Conservation (phyloP, 1,140 invertebrate species). For the Chironomus striatipennis region DNA sequence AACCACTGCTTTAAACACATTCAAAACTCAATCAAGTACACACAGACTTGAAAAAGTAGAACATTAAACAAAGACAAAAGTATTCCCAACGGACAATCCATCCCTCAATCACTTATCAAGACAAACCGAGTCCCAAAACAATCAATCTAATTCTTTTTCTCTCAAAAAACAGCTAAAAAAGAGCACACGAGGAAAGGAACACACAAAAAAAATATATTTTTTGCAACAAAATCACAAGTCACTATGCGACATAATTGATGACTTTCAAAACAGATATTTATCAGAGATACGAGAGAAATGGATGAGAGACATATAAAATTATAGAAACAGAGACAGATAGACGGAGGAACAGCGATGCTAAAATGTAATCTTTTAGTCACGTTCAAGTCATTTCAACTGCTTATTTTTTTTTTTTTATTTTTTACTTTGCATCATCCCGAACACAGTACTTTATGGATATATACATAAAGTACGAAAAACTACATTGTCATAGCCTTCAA, state of each 20-base stretch:
- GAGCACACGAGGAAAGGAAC: neutral
- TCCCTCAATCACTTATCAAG: too few relatives aligned
- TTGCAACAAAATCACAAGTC: neutral
- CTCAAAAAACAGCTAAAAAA: too few relatives aligned
- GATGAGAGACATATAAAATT: neutral
- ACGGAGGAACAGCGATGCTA: too few relatives aligned
- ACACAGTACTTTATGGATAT: neutral
- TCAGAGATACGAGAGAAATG: neutral
- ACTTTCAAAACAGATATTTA: slow-evolving; percentile 23
- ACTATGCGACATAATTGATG: slow-evolving; percentile 20
- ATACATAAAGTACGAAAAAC: neutral
- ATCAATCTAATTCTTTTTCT: too few relatives aligned
- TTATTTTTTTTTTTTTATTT: neutral
- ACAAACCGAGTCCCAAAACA: too few relatives aligned
- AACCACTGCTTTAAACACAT: too few relatives aligned
- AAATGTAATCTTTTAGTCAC: neutral
- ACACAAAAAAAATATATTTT: neutral
- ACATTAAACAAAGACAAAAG: too few relatives aligned
- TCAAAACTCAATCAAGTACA: too few relatives aligned
- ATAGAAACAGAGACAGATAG: neutral
- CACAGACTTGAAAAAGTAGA: too few relatives aligned
- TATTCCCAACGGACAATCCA: too few relatives aligned
- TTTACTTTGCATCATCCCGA: neutral
- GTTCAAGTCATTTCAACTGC: neutral
- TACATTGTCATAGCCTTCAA: neutral